Base-by-base conservation (phyloP, 2,888 invertebrate genomes). In the Eretmocerus hayati region DNA sequence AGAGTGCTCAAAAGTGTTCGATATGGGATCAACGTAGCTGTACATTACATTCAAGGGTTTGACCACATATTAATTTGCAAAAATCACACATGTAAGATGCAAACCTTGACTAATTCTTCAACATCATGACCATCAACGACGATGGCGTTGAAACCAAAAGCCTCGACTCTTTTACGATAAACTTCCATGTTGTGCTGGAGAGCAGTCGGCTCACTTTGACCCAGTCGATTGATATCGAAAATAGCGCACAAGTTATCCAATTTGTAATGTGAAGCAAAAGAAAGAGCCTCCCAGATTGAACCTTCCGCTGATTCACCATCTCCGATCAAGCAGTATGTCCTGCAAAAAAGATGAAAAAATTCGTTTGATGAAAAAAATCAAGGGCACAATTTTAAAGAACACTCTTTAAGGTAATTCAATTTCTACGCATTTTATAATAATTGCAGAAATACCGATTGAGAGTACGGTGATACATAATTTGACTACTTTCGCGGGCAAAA, bases 251-350 rank as follows among this genome's bases (percentile, higher is more conserved):
- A 77, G 75, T 99, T 99, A 75, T 97, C 95, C 43, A 99, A 79
- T 57, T 92, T 87, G 77, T 99, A 96, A 72, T 89, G 81, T 52
- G 90, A 87, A 40, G 94, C 90, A 75, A 99, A 99, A 64, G 93
- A 85, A 53, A 96, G 77, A 0, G 95, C 93, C 75, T 97, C 96
- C 96, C 96, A 97, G 57, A 97, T 81, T 39, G 94, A 94, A 50
- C 99, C 99, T 76, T 99, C 99, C 0, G 97, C 95, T 46, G 92
- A 88, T 75, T 99, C 99, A 5, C 99, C 99, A 75, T 99, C 99
- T 11, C 99, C 99, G 50, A 99, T 81, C 59, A 99, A 66, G 66
- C 95, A 95, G 74, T 87, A 99, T 3, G 93, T 93, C 63, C 97
- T 91, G 72, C 8, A 70, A 66, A 56, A 46, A 11, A 35, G n/a